A percentile compares a stretch with the other conserved stretches of the same genome.
Conservation (phyloP, 2,797 vertebrate species). For the Tympanoctomys barrerae region DNA sequence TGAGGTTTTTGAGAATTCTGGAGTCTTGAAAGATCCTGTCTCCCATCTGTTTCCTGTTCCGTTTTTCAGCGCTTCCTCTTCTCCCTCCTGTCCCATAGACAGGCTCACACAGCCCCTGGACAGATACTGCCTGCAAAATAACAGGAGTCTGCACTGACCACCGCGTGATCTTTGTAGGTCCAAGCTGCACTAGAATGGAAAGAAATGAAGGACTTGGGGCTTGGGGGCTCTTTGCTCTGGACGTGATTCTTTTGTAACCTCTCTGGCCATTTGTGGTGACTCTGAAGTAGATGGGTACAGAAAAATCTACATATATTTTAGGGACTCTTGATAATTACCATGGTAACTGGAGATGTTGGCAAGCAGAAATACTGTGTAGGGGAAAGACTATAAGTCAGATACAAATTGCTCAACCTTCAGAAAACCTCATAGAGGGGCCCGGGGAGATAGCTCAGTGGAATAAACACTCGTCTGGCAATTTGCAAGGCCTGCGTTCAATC, state of each 20-base stretch:
- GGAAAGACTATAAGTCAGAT: not conserved
- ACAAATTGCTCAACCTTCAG: constrained; percentile 53
- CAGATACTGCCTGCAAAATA: not conserved
- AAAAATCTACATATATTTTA: constrained; percentile 54
- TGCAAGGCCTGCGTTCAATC: too few relatives aligned
- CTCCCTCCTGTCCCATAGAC: not conserved
- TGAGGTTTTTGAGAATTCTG: constrained; percentile 63
- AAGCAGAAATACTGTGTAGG: constrained; percentile 37
- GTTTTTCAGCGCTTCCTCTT: constrained; percentile 83
- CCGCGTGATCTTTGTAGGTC: not conserved
- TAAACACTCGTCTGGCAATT: too few relatives aligned
- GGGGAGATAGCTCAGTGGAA: too few relatives aligned
- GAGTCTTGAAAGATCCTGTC: constrained; percentile 82
- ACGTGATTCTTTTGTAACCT: not conserved
- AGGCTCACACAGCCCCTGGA: not conserved
- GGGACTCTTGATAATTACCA: constrained; percentile 56
- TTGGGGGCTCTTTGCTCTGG: not conserved
- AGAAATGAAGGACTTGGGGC: not conserved
- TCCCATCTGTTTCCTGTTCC: constrained; percentile 90
- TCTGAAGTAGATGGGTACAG: not conserved
- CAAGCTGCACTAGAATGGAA: not conserved
- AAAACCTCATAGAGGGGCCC: not conserved
- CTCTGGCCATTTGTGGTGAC: constrained; percentile 33
- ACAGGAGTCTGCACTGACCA: not conserved
- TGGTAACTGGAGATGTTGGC: constrained; percentile 54